Evolutionary conservation across 2,797 vertebrate species (phyloP).

Genomic region (Galagoides demidoff): DNA sequence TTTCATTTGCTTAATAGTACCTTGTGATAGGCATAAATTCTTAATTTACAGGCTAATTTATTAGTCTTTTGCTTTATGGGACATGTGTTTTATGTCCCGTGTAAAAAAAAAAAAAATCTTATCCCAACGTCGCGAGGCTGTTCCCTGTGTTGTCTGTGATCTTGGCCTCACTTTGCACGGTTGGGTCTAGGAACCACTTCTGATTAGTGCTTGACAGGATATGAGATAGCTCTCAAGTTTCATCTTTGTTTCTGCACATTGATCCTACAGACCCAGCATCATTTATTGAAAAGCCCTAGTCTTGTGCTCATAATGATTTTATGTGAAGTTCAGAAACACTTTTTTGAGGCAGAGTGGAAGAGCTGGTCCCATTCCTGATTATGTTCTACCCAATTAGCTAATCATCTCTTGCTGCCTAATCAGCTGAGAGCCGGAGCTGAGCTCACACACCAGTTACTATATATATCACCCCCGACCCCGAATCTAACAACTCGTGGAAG

Average conservation of each 20-base stretch:
- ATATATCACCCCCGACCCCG: fast-evolving
- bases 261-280: neutral
- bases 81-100: neutral
- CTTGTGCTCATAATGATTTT: neutral
- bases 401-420: neutral
- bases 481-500: fast-evolving
- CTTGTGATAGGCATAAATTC: neutral
- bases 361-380: neutral
- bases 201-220: fast-evolving
- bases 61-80: fast-evolving
- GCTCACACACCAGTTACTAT: neutral
- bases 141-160: fast-evolving
- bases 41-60: fast-evolving
- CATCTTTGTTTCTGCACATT: fast-evolving
- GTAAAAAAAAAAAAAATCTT: neutral
- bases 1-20: fast-evolving
- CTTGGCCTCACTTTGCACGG: fast-evolving
- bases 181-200: fast-evolving
- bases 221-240: fast-evolving
- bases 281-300: fast-evolving
- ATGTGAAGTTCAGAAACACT: neutral
- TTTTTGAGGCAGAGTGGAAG: neutral
- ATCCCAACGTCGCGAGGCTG: fast-evolving
- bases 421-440: neutral
- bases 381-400: neutral